Evolutionary conservation across 2,113 vertebrate genomes (phyloP), one percentile per base, ranked within the genome.

Genomic region (Vulpes ferrilata): DNA sequence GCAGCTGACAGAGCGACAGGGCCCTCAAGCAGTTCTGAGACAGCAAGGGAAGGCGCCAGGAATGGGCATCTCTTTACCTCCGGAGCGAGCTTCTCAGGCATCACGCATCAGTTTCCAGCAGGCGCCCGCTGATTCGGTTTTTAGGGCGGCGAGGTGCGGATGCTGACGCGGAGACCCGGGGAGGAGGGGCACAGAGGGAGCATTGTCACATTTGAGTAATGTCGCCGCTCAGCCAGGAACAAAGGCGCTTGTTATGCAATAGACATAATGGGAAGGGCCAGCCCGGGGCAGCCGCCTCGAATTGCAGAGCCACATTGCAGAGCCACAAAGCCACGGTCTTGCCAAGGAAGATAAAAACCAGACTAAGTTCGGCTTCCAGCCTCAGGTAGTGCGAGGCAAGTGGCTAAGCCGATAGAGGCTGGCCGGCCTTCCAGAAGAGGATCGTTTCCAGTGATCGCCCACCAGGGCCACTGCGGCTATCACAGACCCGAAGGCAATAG

Each of bases 211-310:
- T 95, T 60, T 92, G 74, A 95, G 87, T 69, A 62, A 82, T 55
- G 69, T 98, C 0, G 1, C 88, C 67, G 55, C 94, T 96, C 80
- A 85, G 80, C 59, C 53, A 20, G 88, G 67, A 92, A 88, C 80
- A 94, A 74, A 96, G 93, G 71, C 3, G 0, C 69, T 92, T 89
- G 90, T 96, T 96, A 97, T 73, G 92, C 80, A 97, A 79, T 60
- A 78, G 80, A 74, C 51, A 23, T n/a, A 78, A 86, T 73, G 48
- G 53, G 43, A 89, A 95, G 86, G 79, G 83, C 90, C 64, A 84
- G n/a, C n/a, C 90, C 55, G n/a, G 79, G 93, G 89, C 79, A 74
- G 79, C 62, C 53, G 73, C 25, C 79, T 88, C 55, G 57, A 64
- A 60, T 23, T 8, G 4, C 13, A 43, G 43, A 43, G 43, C 43